Conservation (phyloP, 2,797 vertebrate genomes). For the Hafferia zeledoni region DNA sequence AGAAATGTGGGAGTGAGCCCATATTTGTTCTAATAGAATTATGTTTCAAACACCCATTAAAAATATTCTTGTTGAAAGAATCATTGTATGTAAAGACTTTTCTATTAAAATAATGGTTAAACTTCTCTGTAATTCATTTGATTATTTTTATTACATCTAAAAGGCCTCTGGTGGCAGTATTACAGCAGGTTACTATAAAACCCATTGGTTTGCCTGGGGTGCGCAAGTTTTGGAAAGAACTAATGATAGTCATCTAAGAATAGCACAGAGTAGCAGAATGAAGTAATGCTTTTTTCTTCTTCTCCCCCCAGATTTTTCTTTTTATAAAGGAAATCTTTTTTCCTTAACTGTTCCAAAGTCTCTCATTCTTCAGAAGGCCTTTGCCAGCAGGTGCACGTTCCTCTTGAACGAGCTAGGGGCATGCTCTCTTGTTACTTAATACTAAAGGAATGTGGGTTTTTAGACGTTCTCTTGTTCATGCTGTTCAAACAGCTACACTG, state of each 20-base stretch:
- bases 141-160: slow-evolving; percentile 30
- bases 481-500: slow-evolving; percentile 56
- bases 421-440: background rate
- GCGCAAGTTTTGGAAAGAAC: background rate
- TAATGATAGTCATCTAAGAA: background rate
- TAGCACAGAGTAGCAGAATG: background rate
- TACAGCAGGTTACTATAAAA: background rate
- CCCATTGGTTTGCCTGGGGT: background rate
- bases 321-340: background rate
- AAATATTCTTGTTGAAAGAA: slow-evolving; percentile 22
- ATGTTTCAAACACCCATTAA: background rate
- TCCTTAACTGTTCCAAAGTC: background rate
- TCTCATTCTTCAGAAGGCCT: background rate
- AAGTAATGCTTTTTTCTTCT: background rate
- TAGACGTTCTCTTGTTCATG: slow-evolving; percentile 47
- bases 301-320: background rate
- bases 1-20: slow-evolving; percentile 3
- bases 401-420: background rate
- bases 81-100: slow-evolving; percentile 5
- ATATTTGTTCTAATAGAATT: background rate
- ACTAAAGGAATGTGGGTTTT: slow-evolving; percentile 44
- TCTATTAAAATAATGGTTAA: slow-evolving; percentile 8
- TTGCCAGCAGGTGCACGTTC: background rate
- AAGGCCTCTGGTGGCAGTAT: slow-evolving; percentile 16
- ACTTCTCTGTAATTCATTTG: slow-evolving; percentile 4